Evolutionary conservation across 2,888 invertebrate genomes (phyloP).

Genomic region (Fabriciana adippe): DNA sequence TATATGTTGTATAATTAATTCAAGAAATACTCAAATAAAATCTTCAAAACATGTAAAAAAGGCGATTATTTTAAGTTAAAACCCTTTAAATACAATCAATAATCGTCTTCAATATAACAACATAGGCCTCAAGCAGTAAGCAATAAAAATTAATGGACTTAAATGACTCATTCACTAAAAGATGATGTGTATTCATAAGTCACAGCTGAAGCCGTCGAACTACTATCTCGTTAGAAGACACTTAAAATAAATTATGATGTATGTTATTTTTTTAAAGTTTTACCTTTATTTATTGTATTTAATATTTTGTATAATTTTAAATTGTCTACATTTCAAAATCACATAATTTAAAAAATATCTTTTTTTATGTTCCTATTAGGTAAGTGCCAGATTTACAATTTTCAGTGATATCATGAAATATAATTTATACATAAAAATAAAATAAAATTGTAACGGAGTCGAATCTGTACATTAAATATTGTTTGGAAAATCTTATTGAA

Average conservation of each 20-base stretch:
- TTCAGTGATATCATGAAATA: no score
- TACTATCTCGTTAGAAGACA: conserved; percentile 49
- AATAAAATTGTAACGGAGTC: no score
- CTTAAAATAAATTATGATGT: conserved; percentile 40
- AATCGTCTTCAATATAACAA: conserved; percentile 21
- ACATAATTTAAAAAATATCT: no score
- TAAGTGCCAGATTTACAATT: no score
- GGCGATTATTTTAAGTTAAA: conserved; percentile 1
- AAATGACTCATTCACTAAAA: conserved; percentile 45
- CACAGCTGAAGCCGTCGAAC: conserved; percentile 35
- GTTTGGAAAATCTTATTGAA: no score
- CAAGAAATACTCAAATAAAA: not conserved
- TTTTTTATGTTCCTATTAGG: no score
- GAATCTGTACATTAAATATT: no score
- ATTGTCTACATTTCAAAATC: not conserved
- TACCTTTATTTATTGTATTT: conserved; percentile 5
- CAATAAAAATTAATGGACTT: conserved; percentile 43
- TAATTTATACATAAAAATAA: no score
- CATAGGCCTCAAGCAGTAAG: conserved; percentile 30
- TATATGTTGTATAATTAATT: no score
- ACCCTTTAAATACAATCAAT: conserved; percentile 20
- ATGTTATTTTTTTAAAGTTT: conserved; percentile 17
- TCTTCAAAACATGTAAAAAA: not conserved
- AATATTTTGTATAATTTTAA: not conserved
- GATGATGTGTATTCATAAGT: conserved; percentile 46